Evolutionary conservation across 2,888 invertebrate genomes (phyloP), one percentile per base, ranked within the genome.

Genomic region (Drosophila tripunctata): DNA sequence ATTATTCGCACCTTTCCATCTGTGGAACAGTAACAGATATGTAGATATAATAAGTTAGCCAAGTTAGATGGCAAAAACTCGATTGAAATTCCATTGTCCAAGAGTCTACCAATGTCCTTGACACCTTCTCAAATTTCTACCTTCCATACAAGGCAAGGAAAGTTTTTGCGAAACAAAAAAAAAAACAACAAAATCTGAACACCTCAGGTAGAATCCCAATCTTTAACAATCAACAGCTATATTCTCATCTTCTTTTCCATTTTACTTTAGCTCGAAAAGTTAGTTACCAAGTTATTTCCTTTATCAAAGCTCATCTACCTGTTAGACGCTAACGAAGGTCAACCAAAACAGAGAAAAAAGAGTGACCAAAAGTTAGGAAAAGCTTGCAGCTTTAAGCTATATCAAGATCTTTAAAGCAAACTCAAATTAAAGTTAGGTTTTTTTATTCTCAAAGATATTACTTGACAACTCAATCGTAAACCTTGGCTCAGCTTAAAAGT

Each of bases 81-180:
- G 15, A 60, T 60, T 60, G 40, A 58, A 66, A 66, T 55, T 58
- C 45, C 17, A 58, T 71, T 65, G 66, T 71, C 14, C 43, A 12
- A 5, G 4, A 35, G 36, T 22, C 44, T 17, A 12, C 22, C 27
- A 40, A 27, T 22, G 38, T 40, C 69, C 41, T 22, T 41, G 22
- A 31, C 41, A 66, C 48, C n/a, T 8, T 44, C 36, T 58, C 19
- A 19, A 57, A 57, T 31, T 57, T 41, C 4, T 24, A 15, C 1
- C 17, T 36, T 17, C 36, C 8, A 10, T 33, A n/a, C n/a, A n/a
- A n/a, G 22, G 30, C 45, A 35, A 12, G 52, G 14, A 12, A 48
- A 41, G 24, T 51, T 51, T 43, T 10, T 10, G 22, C 4, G 4
- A 3, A 21, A 21, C 3, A 21, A 21, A 21, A 21, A 21, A 21